phyloP scores from a whole-genome alignment of 1,140 invertebrate species.

The Saxidomus purpurata region DNA sequence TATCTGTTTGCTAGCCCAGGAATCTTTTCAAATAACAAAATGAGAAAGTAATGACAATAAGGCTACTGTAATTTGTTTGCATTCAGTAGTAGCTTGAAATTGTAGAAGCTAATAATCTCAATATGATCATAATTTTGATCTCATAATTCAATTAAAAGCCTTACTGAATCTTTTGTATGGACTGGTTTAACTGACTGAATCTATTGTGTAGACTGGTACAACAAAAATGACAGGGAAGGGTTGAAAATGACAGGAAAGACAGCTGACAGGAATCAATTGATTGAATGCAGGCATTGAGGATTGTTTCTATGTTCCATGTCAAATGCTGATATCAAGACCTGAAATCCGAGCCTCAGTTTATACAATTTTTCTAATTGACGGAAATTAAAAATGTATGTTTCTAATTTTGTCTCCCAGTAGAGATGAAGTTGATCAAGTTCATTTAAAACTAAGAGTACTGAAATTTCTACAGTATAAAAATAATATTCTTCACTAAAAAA shows the following conservation, averaged over 20 bases:
- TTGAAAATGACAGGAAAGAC: conserved; percentile 35
- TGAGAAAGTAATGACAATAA: neutral
- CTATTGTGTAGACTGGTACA: conserved; percentile 11
- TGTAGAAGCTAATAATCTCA: conserved; percentile 36
- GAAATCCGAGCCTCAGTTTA: conserved; percentile 33
- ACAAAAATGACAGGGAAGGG: conserved; percentile 28
- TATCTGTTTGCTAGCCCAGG: neutral
- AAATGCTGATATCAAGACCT: neutral
- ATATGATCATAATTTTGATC: conserved; percentile 32
- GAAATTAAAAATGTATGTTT: neutral
- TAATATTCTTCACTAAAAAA: too few relatives aligned
- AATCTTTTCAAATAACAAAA: conserved; percentile 5
- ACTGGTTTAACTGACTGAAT: conserved; percentile 4
- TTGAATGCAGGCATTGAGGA: neutral
- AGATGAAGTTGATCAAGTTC: neutral
- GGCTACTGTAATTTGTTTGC: conserved; percentile 27
- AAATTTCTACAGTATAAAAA: too few relatives aligned
- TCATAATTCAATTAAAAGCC: conserved; percentile 50
- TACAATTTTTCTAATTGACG: conserved; percentile 4
- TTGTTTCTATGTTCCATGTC: conserved; percentile 4
- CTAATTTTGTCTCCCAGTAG: neutral
- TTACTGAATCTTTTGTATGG: neutral
- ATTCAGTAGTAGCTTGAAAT: conserved; percentile 4
- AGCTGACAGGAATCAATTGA: conserved; percentile 35
- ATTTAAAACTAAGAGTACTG: neutral